Evolutionary conservation across 23 tunicate genomes (phyloP).

Genomic region (Halocynthia roretzi): DNA sequence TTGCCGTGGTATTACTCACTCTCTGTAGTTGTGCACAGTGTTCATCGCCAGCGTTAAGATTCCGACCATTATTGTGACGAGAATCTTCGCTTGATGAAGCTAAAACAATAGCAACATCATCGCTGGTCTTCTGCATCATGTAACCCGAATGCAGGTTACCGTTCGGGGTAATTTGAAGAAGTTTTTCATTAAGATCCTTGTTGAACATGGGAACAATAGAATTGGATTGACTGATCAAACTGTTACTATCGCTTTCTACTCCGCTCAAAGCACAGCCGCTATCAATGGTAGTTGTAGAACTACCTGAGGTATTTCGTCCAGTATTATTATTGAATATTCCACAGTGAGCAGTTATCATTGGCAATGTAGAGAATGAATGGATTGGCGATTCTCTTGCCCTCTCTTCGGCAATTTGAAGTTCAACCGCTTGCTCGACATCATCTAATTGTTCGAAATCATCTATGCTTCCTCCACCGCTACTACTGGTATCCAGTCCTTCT

Average conservation of each 20-base stretch:
- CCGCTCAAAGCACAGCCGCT: slow-evolving; percentile 4
- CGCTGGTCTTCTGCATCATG: not conserved
- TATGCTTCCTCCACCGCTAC: slow-evolving; percentile 3
- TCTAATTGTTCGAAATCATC: slow-evolving; percentile 4
- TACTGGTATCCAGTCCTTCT: not conserved
- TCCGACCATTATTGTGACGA: not conserved
- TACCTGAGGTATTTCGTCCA: slow-evolving; percentile 6
- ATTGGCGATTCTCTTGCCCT: not conserved
- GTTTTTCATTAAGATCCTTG: not conserved
- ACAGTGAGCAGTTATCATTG: not conserved
- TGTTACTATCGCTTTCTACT: slow-evolving; percentile 3
- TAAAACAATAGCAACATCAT: not conserved
- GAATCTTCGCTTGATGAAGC: slow-evolving; percentile 5
- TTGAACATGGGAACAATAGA: not conserved
- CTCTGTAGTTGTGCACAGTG: not conserved
- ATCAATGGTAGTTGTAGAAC: slow-evolving; percentile 1
- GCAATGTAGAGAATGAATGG: not conserved
- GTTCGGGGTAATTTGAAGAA: not conserved
- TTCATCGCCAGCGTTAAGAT: not conserved
- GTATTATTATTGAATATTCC: not conserved
- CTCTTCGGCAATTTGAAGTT: not conserved
- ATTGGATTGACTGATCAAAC: not conserved
- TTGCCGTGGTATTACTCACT: not conserved
- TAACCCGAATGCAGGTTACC: not conserved
- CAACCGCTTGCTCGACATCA: not conserved